Base-by-base conservation (phyloP, 2,797 vertebrate genomes). In the Mustela erminea region DNA sequence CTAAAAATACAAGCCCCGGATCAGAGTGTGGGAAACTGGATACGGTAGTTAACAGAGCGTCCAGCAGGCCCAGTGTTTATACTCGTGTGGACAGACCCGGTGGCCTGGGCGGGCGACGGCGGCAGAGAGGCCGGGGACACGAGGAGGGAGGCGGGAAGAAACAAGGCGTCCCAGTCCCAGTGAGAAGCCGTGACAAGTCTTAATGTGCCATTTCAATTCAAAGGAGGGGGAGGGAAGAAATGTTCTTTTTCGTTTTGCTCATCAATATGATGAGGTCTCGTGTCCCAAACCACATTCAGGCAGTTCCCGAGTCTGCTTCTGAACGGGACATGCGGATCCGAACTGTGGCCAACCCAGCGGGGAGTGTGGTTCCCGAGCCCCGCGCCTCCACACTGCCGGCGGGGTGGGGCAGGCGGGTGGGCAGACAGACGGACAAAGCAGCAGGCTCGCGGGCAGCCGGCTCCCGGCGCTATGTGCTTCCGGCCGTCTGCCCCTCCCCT, bases 201-300 rank as follows among this genome's bases (percentile, higher is more conserved):
- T 97, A 99, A 99, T 99, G 99, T 99, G 99, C 99, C 99, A 99
- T 99, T 99, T 99, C 99, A 99, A 99, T 99, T 98, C 98, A 97
- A 97, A 98, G 97, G 96, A 97, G 93, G 98, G 98, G 99, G 98
- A 99, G 98, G 96, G 80, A 84, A 94, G 95, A 99, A 99, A 99
- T 96, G 95, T 90, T 96, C 96, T 95, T 95, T 93, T 93, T 99
- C 98, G 99, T 99, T 99, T 98, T 95, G 94, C 99, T 99, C 99
- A 99, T 99, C 99, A 99, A 99, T 99, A 99, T 99, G 99, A 99
- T 99, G 99, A 99, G 99, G 99, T 99, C 99, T 99, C 99, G 98
- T 75, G 98, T 99, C 99, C 99, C 99, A 99, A 99, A 99, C 99
- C 99, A 99, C 99, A 99, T 99, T 99, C 99, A 99, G 98, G 98